Base-by-base conservation (phyloP, 2,888 invertebrate genomes). In the Laothoe populi region DNA sequence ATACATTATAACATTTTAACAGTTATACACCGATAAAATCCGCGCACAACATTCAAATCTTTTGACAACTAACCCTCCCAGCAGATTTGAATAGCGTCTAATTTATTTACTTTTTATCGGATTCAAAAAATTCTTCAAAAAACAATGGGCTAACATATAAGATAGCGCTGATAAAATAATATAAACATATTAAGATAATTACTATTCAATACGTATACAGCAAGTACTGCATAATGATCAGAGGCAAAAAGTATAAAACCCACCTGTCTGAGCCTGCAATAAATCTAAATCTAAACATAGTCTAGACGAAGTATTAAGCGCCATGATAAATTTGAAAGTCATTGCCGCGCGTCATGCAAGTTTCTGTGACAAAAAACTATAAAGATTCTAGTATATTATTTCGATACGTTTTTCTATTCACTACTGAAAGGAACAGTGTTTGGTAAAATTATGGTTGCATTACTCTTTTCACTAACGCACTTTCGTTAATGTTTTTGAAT, bases 321-420 rank as follows among this genome's bases (percentile, higher is more conserved):
- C 35, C 11, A 19, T 16, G 19, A 19, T 26, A 26, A 53, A 19
- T 35, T 49, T 49, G 64, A 68, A 72, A 44, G 64, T 71, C 70
- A 77, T 77, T 78, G 72, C 72, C 69, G 70, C 68, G 24, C 62
- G 16, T 67, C 63, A 62, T 71, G 72, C 67, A 53, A 59, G 63
- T 64, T 63, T 53, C 24, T 16, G 35, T 53, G 53, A 35, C 53
- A 53, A 53, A 53, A 53, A 53, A 35, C 53, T 53, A 53, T 53
- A 53, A 53, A 35, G 19, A 53, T 31, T 31, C 35, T 11, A 23
- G 26, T 3, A 13, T 60, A 31, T 53, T 13, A 42, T 61, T 61
- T 44, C 40, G 19, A 21, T 57, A 38, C 46, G 23, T 53, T 35
- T 44, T 57, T 57, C 57, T 19, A 61, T 31, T 45, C 53, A 31